Evolutionary conservation across 2,888 invertebrate species (phyloP), one percentile per base, ranked within the genome.

Genomic region (Latrodectus elegans): DNA sequence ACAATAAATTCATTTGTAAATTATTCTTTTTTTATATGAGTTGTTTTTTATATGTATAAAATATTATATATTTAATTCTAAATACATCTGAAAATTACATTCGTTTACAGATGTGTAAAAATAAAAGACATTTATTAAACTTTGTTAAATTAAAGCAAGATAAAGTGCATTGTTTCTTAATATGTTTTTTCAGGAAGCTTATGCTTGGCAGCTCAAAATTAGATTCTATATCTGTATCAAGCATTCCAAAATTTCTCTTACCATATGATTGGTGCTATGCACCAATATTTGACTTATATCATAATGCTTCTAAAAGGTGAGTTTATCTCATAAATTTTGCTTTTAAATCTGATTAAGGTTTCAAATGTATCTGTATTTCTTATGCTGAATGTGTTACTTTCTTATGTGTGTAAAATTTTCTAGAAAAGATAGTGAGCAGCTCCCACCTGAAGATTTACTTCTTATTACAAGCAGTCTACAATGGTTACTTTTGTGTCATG

Each of bases 261-360:
- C 49, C 74, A 53, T 38, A 53, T 49, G 87, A 88, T 67, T 88
- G 82, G 78, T 79, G 52, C 38, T 88, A 83, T 26, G 65, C 72
- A n/a, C 87, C 82, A n/a, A 83, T 88, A 17, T 70, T 49, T 22
- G 26, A 82, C 0, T 51, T 82, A 55, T 88, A 88, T 60, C 9
- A 64, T 51, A 70, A 70, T 38, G 22, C 74, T 22, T 55, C 17
- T 38, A 26, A 68, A 38, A 88, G 78, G 87, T 88, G 60, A 14
- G 65, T 49, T 26, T 17, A 11, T 52, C 51, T 77, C 0, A 1
- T 49, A 14, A 71, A 71, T 1, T 38, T 22, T n/a, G 55, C 14
- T 55, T 74, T 74, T 65, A 49, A 12, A 65, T 64, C 14, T 70
- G 22, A 22, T 22, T 22, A 38, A 38, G 38, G 6, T 38, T 38